phyloP scores from a whole-genome alignment of 1,140 invertebrate genomes.

The Brachionus calyciflorus region DNA sequence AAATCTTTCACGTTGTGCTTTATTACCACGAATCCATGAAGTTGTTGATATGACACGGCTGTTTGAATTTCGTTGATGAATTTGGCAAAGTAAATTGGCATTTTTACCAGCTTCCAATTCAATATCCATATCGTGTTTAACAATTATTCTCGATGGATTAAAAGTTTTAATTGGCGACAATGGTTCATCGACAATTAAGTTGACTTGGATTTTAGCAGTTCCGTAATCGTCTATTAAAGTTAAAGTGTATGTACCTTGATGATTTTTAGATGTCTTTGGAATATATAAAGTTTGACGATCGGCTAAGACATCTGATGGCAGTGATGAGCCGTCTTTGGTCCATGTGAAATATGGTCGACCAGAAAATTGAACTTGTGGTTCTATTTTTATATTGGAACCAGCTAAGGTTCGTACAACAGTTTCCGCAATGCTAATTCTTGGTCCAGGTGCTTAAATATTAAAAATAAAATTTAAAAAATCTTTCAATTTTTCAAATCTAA shows the following conservation, averaged over 20 bases:
- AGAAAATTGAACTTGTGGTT: conserved; percentile 25
- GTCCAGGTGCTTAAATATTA: conserved; percentile 8
- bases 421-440: not conserved
- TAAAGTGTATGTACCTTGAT: conserved; percentile 30
- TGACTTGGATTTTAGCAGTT: not conserved
- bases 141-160: conserved; percentile 1
- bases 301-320: not conserved
- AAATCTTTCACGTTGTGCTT: conserved; percentile 3
- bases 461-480: not conserved
- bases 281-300: conserved; percentile 31
- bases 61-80: not conserved
- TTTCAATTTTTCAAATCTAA: too few relatives aligned
- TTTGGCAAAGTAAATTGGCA: conserved; percentile 23
- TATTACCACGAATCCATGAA: conserved; percentile 43
- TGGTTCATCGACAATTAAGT: conserved; percentile 4
- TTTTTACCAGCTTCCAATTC: conserved; percentile 31
- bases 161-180: not conserved
- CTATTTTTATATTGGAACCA: conserved; percentile 6
- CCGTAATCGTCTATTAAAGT: conserved; percentile 14
- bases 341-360: conserved; percentile 12
- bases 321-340: conserved; percentile 9
- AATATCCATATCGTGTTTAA: conserved; percentile 26
- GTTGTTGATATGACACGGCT: not conserved
- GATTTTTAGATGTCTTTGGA: not conserved
- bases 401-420: not conserved